Base-by-base conservation (phyloP, 2,113 vertebrate genomes). In the Crotalus tigris region DNA sequence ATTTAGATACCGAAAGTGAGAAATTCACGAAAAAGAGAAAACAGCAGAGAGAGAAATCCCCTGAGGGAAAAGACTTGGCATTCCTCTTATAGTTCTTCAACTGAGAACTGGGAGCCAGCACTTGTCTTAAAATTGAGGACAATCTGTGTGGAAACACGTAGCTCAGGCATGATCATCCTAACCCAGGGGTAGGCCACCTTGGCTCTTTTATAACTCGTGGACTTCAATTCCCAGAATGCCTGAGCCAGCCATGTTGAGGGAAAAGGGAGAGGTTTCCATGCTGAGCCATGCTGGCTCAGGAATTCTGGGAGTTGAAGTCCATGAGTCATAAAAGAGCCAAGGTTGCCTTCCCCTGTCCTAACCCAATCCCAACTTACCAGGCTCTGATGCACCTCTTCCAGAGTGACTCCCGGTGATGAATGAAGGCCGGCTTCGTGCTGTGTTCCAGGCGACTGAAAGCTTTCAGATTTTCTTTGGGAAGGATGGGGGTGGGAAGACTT, bases 381-480 rank as follows among this genome's bases (percentile, higher is more conserved):
- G 98, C 97, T 1, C 97, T 97, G 64, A 99, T 98, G 93, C 98
- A 99, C 58, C 99, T 97, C 97, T 98, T 99, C 99, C 99, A 99
- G 87, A 99, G 98, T 0, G 98, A 97, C 89, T 99, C 99, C 0
- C 97, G 98, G 92, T 99, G 98, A 93, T 99, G 98, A 96, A 99
- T 97, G 94, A 99, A 99, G 1, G 98, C 98, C 0, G 98, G 97
- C 94, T 98, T 99, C 90, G 98, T 98, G 95, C 98, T 98, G 95
- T 97, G 98, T 95, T 99, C 99, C 93, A 98, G 97, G 0, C 98
- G 98, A 21, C 98, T 96, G 95, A 98, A 98, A 1, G 98, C 97
- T 96, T 99, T 99, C 92, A 99, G 96, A 0, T 97, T 97, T 90
- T 99, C 99, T 93, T 98, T 98, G 23, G 98, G 98, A 88, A 99